Evolutionary conservation across 2,113 vertebrate genomes (phyloP).

Genomic region (Scortum barcoo): DNA sequence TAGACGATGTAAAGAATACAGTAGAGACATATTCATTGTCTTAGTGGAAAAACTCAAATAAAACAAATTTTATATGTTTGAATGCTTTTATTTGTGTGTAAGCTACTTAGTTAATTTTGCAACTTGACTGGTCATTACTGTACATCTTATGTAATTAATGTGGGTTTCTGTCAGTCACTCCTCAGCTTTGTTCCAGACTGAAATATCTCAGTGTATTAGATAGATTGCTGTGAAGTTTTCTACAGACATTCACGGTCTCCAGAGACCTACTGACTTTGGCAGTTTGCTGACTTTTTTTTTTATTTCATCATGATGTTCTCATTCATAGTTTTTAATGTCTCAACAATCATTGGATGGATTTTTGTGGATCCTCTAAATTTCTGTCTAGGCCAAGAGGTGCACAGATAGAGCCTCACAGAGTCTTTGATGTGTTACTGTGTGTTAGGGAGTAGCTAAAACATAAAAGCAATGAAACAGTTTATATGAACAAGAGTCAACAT

Average conservation of each 20-base stretch:
- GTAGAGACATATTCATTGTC: too few species aligned
- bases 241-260: too few species aligned
- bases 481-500: background rate
- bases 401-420: background rate
- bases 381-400: background rate
- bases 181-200: background rate
- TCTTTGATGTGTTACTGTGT: background rate
- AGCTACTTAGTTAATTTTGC: background rate
- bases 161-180: too few species aligned
- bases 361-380: background rate
- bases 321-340: too few species aligned
- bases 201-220: background rate
- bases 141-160: background rate
- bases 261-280: too few species aligned
- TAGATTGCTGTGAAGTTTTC: background rate
- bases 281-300: too few species aligned
- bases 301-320: too few species aligned
- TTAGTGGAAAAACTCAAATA: background rate
- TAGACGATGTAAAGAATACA: too few species aligned
- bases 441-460: background rate
- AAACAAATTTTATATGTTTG: background rate
- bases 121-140: background rate
- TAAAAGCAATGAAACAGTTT: background rate
- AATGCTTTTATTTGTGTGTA: background rate
- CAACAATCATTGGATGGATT: background rate